Base-by-base conservation (phyloP, 2,797 vertebrate genomes). In the Sebastiscus tertius region DNA sequence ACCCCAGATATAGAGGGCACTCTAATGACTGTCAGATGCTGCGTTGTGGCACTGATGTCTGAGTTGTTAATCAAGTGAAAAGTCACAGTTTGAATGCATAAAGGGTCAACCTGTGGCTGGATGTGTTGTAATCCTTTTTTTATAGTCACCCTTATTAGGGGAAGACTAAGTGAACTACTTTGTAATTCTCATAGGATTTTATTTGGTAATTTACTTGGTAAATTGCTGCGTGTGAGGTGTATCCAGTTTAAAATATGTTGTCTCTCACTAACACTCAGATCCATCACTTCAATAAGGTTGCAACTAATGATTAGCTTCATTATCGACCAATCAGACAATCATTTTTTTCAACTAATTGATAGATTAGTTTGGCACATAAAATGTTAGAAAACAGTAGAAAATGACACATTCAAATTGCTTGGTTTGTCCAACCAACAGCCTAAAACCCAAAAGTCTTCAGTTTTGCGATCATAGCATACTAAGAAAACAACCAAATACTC, bases 1-100 rank as follows among this genome's bases (percentile, higher is more conserved):
- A 75, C 80, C 63, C 76, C 76, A 26, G 72, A 90, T 61, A 80
- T 61, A 80, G 80, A 87, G 86, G 86, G 85, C 90, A 64, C 66
- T 27, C 52, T 93, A 91, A 94, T 88, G 83, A 76, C 61, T 74
- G 63, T 89, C 91, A 93, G 82, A 89, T 90, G 91, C 75, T 78
- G 66, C 55, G 5, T 7, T 39, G 78, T 77, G 79, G 61, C 29
- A 16, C 56, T 58, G 13, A 72, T 33, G 80, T 56, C 67, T 4
- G 14, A 62, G 72, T 24, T 83, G 68, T 84, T 86, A 79, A 87
- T 84, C 68, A 84, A 80, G 58, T 62, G 54, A 64, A 55, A 79
- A 56, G 66, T 62, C 70, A 63, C n/a, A 24, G 62, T 72, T 76
- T 78, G 27, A 77, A n/a, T 46, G 29, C 24, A 22, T 67, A 5